Evolutionary conservation across 2,888 invertebrate genomes (phyloP).

Genomic region (Drosophila testacea): DNA sequence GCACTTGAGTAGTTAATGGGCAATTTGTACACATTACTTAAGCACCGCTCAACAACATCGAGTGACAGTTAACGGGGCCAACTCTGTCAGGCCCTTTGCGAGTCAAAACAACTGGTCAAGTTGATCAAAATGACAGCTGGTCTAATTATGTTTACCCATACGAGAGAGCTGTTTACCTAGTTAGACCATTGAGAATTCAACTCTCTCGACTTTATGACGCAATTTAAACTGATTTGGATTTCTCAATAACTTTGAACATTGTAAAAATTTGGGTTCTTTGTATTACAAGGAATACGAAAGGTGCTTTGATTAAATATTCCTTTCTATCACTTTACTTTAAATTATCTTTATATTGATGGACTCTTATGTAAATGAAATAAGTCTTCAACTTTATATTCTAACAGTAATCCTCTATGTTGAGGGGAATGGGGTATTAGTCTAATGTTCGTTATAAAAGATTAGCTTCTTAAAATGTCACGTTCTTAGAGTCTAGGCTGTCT

Average conservation of each 20-base stretch:
- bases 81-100: conserved; percentile 8
- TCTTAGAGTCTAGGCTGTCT: too few relatives aligned
- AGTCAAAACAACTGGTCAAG: conserved; percentile 4
- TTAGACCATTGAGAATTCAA: neutral
- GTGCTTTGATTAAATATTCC: too few relatives aligned
- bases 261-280: too few relatives aligned
- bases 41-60: conserved; percentile 28
- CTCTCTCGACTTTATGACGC: neutral
- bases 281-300: too few relatives aligned
- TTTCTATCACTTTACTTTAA: too few relatives aligned
- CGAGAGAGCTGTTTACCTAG: neutral
- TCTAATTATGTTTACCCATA: conserved; percentile 14
- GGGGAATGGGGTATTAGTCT: too few relatives aligned
- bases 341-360: too few relatives aligned
- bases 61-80: conserved; percentile 22
- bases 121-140: conserved; percentile 5
- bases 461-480: too few relatives aligned
- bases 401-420: too few relatives aligned
- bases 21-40: conserved; percentile 55
- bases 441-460: too few relatives aligned
- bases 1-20: conserved; percentile 35
- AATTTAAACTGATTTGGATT: neutral
- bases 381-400: too few relatives aligned
- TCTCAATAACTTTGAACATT: neutral
- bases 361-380: too few relatives aligned